phyloP scores from a whole-genome alignment of 2,888 invertebrate species.

The Pandemis heparana region DNA sequence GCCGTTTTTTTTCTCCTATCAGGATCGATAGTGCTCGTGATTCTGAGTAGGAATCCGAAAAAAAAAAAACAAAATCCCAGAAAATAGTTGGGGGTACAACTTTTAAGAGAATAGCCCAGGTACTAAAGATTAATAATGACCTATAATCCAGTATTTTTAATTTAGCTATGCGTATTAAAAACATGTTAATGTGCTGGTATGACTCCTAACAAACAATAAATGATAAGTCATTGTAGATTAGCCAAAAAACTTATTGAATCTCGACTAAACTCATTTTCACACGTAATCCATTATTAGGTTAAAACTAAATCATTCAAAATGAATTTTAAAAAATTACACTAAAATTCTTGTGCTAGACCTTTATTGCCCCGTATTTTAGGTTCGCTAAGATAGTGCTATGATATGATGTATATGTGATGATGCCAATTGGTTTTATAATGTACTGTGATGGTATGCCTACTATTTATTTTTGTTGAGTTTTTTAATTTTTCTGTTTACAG shows the following conservation, averaged over 20 bases:
- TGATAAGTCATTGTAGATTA: neutral
- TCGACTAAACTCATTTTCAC: neutral
- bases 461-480: conserved; percentile 60
- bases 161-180: neutral
- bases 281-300: neutral
- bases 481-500: conserved; percentile 51
- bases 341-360: conserved; percentile 1
- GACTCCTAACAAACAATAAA: neutral
- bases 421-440: conserved; percentile 53
- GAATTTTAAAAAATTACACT: neutral
- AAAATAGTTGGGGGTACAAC: no score
- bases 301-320: neutral
- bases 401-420: conserved; percentile 46
- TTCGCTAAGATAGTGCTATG: conserved; percentile 38
- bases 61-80: no score
- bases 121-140: neutral
- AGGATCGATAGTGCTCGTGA: no score
- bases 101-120: no score
- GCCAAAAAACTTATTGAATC: neutral
- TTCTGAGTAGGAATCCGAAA: no score
- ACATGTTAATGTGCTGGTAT: neutral
- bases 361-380: conserved; percentile 17
- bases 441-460: conserved; percentile 69
- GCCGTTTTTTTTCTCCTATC: no score
- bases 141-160: conserved; percentile 3